Percentiles rank a stretch among this genome's conserved stretches.
Conservation (phyloP, 2,797 vertebrate genomes). For the Phrynocephalus guinanensis region DNA sequence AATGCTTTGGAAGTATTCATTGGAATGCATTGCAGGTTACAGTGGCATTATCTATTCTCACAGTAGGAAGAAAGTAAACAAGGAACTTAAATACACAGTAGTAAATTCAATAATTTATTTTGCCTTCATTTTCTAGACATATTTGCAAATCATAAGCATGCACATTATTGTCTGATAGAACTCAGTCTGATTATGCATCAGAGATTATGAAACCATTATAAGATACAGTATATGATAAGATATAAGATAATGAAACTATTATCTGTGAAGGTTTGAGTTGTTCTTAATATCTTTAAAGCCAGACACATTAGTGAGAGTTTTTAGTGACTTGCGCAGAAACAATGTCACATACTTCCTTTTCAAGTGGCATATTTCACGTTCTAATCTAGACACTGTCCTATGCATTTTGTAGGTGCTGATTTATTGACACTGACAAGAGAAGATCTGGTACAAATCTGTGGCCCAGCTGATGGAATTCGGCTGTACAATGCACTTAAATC, state of each 20-base stretch:
- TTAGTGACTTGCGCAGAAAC: not conserved
- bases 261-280: not conserved
- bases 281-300: not conserved
- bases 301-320: not conserved
- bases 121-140: not conserved
- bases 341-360: not conserved
- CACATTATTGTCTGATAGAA: not conserved
- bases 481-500: slow-evolving; percentile 95
- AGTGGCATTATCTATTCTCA: not conserved
- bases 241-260: too few relatives aligned
- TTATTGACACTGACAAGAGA: slow-evolving; percentile 94
- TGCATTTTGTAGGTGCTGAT: slow-evolving; percentile 86
- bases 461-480: slow-evolving; percentile 93
- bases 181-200: not conserved
- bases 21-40: not conserved
- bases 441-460: slow-evolving; percentile 94
- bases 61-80: not conserved
- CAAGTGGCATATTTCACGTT: not conserved
- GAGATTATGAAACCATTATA: not conserved
- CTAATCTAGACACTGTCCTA: not conserved
- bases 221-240: not conserved
- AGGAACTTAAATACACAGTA: not conserved
- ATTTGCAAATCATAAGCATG: not conserved
- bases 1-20: not conserved
- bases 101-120: not conserved